phyloP scores from a whole-genome alignment of 2,888 invertebrate genomes.

The Drosophila robusta region DNA sequence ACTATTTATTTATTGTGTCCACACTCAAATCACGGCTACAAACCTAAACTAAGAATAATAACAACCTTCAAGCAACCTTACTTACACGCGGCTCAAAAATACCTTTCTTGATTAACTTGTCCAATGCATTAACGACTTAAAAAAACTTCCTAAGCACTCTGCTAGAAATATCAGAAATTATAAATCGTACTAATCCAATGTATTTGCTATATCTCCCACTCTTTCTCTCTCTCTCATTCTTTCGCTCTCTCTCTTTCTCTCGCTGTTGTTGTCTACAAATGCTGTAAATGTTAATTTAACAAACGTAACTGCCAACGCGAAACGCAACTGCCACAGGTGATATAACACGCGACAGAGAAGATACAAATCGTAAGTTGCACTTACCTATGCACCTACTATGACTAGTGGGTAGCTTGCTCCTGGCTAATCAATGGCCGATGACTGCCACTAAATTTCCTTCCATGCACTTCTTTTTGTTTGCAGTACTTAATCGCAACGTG shows the following conservation, averaged over 20 bases:
- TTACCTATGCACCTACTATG: neutral
- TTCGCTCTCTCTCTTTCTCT: conserved; percentile 20
- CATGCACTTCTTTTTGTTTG: conserved; percentile 47
- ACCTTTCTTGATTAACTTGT: conserved; percentile 76
- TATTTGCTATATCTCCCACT: conserved; percentile 37
- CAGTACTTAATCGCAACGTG: conserved; percentile 93
- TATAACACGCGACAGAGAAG: conserved; percentile 90
- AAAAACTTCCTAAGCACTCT: conserved; percentile 53
- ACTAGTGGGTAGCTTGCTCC: neutral
- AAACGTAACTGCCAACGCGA: conserved; percentile 23
- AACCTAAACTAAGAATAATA: conserved; percentile 28
- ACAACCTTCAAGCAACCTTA: conserved; percentile 24
- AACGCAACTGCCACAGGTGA: conserved; percentile 87
- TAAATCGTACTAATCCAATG: conserved; percentile 56
- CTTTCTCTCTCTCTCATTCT: conserved; percentile 19
- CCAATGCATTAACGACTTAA: conserved; percentile 50
- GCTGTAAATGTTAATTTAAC: conserved; percentile 20
- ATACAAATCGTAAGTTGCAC: conserved; percentile 91
- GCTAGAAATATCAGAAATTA: conserved; percentile 18
- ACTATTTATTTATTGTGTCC: conserved; percentile 60
- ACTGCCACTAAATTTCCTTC: conserved; percentile 14
- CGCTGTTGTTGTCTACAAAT: conserved; percentile 22
- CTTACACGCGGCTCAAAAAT: conserved; percentile 67
- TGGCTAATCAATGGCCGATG: conserved; percentile 4
- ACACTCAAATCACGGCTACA: conserved; percentile 34